A percentile compares a stretch with the other conserved stretches of the same genome.
phyloP scores from a whole-genome alignment of 2,113 vertebrate species.

The Cryptomyrus ogoouensis region DNA sequence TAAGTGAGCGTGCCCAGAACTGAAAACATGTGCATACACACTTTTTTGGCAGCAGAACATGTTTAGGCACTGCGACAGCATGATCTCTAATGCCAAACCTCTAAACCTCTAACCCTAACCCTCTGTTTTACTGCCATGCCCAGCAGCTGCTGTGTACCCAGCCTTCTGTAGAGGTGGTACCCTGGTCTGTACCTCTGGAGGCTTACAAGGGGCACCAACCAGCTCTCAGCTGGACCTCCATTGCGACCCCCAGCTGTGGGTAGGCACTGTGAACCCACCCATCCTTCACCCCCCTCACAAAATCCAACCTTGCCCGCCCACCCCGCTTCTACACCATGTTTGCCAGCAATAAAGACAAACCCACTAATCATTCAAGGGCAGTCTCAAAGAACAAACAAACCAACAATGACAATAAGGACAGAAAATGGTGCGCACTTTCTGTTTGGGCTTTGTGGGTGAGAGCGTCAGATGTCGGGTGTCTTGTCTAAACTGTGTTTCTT shows the following conservation, averaged over 20 bases:
- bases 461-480: not conserved
- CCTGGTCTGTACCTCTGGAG: not conserved
- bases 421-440: not conserved
- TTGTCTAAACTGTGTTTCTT: slow-evolving; percentile 28
- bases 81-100: not conserved
- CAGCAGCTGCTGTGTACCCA: not conserved
- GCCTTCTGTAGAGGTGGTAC: not conserved
- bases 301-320: not conserved
- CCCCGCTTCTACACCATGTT: not conserved
- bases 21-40: not conserved
- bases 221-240: not conserved
- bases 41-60: not conserved
- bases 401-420: not conserved
- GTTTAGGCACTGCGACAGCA: not conserved
- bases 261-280: not conserved
- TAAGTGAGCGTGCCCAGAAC: not conserved
- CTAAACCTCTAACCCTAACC: not conserved
- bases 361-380: not conserved
- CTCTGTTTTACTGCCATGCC: not conserved
- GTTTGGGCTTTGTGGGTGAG: slow-evolving; percentile 18
- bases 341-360: not conserved
- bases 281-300: not conserved
- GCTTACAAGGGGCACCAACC: not conserved
- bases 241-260: not conserved
- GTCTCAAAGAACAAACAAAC: not conserved